These are phyloP conservation scores for Halcyon senegalensis DNA, from an alignment of 2,113 vertebrate genomes.

Conservation along the genomic window DNA sequence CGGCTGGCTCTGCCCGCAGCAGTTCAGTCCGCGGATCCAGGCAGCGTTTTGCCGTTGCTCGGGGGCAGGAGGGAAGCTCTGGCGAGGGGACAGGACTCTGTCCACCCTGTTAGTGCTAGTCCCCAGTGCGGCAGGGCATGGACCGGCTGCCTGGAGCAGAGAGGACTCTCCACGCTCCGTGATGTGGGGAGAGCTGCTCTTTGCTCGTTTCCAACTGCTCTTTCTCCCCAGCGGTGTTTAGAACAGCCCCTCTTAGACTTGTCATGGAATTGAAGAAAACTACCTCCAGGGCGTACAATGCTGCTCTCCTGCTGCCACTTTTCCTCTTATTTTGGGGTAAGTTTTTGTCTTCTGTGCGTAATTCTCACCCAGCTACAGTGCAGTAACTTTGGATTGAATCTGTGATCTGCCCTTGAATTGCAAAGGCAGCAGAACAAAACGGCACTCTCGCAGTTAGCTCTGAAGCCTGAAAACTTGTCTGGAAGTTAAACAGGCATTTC, in stretches of 20 bases:
- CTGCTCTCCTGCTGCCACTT: conserved; percentile 76
- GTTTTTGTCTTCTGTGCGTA: conserved; percentile 19
- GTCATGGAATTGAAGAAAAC: conserved; percentile 77
- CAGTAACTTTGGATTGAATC: neutral
- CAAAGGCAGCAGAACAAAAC: neutral
- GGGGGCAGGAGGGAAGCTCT: conserved; percentile 37
- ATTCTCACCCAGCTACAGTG: neutral
- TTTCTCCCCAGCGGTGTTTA: neutral
- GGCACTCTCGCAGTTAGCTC: neutral
- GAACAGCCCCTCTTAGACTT: neutral
- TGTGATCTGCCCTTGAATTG: neutral
- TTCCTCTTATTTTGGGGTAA: conserved; percentile 76
- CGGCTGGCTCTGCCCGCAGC: neutral
- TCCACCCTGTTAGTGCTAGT: conserved; percentile 22
- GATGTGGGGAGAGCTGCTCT: neutral
- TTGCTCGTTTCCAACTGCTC: neutral
- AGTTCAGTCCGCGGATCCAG: conserved; percentile 61
- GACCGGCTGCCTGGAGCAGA: neutral
- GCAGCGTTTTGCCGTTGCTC: conserved; percentile 63
- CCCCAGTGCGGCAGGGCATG: conserved; percentile 23
- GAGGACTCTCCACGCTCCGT: neutral
- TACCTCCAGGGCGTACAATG: conserved; percentile 53
- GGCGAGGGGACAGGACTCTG: conserved; percentile 52
- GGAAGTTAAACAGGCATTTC: neutral
- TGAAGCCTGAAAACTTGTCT: neutral